A percentile compares a stretch with the other conserved stretches of the same genome.
These are phyloP conservation scores for Ochotona curzoniae DNA, from an alignment of 2,113 vertebrate species.

Conservation along the genomic window DNA sequence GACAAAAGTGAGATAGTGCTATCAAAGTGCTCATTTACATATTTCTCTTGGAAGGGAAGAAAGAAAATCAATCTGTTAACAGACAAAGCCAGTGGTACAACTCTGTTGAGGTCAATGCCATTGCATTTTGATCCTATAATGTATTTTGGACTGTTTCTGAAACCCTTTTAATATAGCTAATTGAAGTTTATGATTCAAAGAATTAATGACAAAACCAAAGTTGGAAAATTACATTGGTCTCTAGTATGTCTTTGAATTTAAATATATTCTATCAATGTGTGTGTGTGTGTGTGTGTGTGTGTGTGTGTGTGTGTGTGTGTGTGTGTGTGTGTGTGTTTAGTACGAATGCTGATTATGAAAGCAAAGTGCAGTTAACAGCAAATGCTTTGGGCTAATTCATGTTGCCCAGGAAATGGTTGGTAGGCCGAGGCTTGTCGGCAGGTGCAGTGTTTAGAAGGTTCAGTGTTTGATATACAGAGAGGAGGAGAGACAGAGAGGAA, in stretches of 20 bases:
- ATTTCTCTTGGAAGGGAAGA: constrained; percentile 62
- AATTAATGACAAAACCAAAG: constrained; percentile 64
- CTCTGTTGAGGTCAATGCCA: constrained; percentile 62
- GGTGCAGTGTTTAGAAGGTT: not conserved
- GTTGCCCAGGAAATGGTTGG: not conserved
- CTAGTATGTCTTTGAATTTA: constrained; percentile 5
- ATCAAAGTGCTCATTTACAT: constrained; percentile 78
- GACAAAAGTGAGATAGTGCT: constrained; percentile 61
- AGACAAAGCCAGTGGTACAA: constrained; percentile 14
- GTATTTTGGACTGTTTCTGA: constrained; percentile 51
- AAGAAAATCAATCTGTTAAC: constrained; percentile 75
- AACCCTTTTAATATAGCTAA: constrained; percentile 50
- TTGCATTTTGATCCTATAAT: constrained; percentile 64
- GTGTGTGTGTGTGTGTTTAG: no score
- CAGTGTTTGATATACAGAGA: not conserved
- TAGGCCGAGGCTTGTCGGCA: constrained; percentile 38
- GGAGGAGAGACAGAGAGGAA: no score
- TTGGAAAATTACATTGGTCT: constrained; percentile 50
- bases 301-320: no score
- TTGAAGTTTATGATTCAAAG: constrained; percentile 56
- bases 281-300: no score
- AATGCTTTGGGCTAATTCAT: constrained; percentile 38
- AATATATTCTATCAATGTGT: constrained; percentile 16
- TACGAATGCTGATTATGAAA: constrained; percentile 39
- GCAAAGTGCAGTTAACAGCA: constrained; percentile 36